Base-by-base conservation (phyloP, 2,888 invertebrate genomes). In the Drosophila mayaguana region DNA sequence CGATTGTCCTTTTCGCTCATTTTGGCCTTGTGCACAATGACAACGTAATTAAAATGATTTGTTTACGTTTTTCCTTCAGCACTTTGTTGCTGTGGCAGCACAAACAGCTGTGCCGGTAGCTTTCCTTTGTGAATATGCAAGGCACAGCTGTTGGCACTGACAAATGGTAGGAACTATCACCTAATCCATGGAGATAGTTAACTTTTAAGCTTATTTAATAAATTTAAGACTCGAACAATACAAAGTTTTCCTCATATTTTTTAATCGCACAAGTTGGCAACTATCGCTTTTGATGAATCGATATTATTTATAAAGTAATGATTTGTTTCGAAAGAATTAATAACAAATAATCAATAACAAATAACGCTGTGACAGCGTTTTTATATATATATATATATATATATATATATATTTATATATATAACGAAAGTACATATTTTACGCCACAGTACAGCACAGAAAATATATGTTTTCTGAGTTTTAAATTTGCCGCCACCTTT, bases 1-100 rank as follows among this genome's bases (percentile, higher is more conserved):
- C 92, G 91, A 87, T 88, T 89, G 77, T 92, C 92, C 88, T 91
- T 92, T 77, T 75, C 72, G 40, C 84, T 83, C 91, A 91, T 91
- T 62, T 48, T 82, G 48, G 8, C 51, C 38, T 43, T 53, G 25
- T 20, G 16, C 12, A 12, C 9, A 48, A 57, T 75, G 46, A 28
- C 18, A 66, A 66, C 75, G 50, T 59, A 65, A 65, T 50, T 50
- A 7, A 66, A 45, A 60, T 18, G 64, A 11, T 80, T 80, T 76
- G 76, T 80, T 76, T 76, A 80, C 64, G 80, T 62, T 68, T 73
- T 68, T 54, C n/a, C 22, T 28, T 4, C 3, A 22, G 8, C 1
- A 11, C 8, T 34, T 34, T 54, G 69, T 70, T 70, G 55, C 69
- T 70, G 55, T 70, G 69, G 60, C 54, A 42, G 54, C 69, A 32